Base-by-base conservation (phyloP, 1,140 invertebrate genomes). In the Neodiprion virginianus region DNA sequence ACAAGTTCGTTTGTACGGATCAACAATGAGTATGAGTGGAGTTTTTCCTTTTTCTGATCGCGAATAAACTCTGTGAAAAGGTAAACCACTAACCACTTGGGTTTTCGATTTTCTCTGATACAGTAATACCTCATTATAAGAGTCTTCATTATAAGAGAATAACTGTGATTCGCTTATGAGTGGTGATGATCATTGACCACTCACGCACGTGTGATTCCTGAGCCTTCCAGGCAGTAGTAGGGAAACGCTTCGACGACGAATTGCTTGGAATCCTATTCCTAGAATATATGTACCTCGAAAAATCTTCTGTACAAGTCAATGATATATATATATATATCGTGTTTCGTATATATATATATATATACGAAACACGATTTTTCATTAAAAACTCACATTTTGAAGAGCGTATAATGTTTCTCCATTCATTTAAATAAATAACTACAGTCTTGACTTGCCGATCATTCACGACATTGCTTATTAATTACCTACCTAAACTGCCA, bases 401-500 rank as follows among this genome's bases (percentile, higher is more conserved):
- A 12, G 53, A 61, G 8, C 8, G 53, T 61, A 61, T 5, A 61
- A 40, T 61, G 11, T 61, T 61, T 61, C 11, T 61, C 28, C 28
- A 40, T 40, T 40, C 28, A 17, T 61, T 12, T 14, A 61, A 61
- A 61, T 61, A 61, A 61, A 61, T 61, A 61, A 61, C 53, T 17
- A 61, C 28, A 17, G 5, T 61, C 53, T 61, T 8, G 53, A 4
- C 4, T 17, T 61, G 53, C 8, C 53, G n/a, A 61, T 61, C 11
- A 61, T 14, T 14, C 53, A 4, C n/a, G 53, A 17, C 53, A 7
- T 5, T 14, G 53, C 8, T 61, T 61, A 61, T 14, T 61, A 61
- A 61, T 61, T 61, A 61, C 11, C n/a, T 61, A 61, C 53, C 53
- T 61, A 61, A 69, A 69, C 68, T 40, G 23, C 47, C 14, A 17